These are phyloP conservation scores for Paramuricea clavata DNA, from an alignment of 92 coral and sea anemone genomes.

Conservation along the genomic window DNA sequence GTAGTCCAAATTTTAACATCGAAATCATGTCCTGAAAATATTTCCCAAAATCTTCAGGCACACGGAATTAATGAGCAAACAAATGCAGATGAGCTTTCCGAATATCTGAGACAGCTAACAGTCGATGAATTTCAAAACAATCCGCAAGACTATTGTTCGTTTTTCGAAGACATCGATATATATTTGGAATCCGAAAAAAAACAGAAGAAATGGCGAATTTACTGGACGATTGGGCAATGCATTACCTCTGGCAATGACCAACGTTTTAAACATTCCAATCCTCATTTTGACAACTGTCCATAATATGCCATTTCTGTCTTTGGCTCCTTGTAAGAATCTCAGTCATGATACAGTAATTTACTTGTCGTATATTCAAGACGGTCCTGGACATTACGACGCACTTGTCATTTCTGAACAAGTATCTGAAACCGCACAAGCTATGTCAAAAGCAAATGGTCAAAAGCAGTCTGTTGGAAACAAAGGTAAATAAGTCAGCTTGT, in stretches of 20 bases:
- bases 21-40: slow-evolving; percentile 12
- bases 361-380: slow-evolving; percentile 57
- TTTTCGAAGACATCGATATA: slow-evolving; percentile 31
- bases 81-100: slow-evolving; percentile 7
- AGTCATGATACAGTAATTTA: slow-evolving; percentile 9
- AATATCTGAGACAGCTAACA: slow-evolving; percentile 18
- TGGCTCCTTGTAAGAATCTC: slow-evolving; percentile 31
- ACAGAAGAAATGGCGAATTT: slow-evolving; percentile 31
- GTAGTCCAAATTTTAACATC: slow-evolving; percentile 11
- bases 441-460: not conserved
- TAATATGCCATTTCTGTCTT: slow-evolving; percentile 49
- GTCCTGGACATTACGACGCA: slow-evolving; percentile 66
- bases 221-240: slow-evolving; percentile 42
- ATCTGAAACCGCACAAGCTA: not conserved
- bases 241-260: slow-evolving; percentile 55
- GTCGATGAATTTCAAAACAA: slow-evolving; percentile 29
- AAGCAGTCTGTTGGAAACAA: not conserved
- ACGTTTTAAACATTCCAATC: slow-evolving; percentile 55
- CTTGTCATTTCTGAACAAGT: slow-evolving; percentile 8
- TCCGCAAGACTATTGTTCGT: slow-evolving; percentile 14
- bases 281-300: slow-evolving; percentile 51
- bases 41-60: not conserved
- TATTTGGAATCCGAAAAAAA: slow-evolving; percentile 23
- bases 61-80: slow-evolving; percentile 23
- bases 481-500: not conserved